A percentile compares a stretch with the other conserved stretches of the same genome.
phyloP scores from a whole-genome alignment of 2,797 vertebrate genomes.

The Cyprinella venusta region DNA sequence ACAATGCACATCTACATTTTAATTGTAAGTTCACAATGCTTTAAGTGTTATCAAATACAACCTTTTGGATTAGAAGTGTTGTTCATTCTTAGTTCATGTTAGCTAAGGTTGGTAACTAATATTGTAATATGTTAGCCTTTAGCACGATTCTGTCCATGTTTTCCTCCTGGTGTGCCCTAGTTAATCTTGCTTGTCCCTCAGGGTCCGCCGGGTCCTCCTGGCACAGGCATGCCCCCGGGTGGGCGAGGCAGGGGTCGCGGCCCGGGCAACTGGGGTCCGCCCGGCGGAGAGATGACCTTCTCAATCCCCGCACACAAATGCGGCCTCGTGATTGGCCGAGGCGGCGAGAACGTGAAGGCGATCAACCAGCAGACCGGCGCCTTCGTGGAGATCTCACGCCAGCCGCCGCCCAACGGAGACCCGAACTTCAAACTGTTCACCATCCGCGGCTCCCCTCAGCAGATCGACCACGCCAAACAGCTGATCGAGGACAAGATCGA shows the following conservation, averaged over 20 bases:
- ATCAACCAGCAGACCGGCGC: constrained; percentile 97
- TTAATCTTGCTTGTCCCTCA: constrained; percentile 60
- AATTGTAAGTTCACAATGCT: too few species aligned
- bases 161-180: neutral
- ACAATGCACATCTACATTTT: too few species aligned
- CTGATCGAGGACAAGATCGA: constrained; percentile 98
- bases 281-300: constrained; percentile 92
- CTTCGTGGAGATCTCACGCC: constrained; percentile 92
- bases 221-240: constrained; percentile 84
- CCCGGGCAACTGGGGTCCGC: constrained; percentile 87
- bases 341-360: constrained; percentile 92
- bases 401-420: constrained; percentile 91
- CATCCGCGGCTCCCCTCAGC: constrained; percentile 90
- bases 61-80: too few species aligned
- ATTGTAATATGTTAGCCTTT: neutral
- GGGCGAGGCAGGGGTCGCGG: constrained; percentile 79
- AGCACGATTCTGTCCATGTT: neutral
- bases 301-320: constrained; percentile 94
- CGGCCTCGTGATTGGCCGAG: constrained; percentile 92
- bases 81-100: too few species aligned
- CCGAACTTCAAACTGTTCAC: constrained; percentile 94
- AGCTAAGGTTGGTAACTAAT: too few species aligned
- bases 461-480: constrained; percentile 96
- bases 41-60: too few species aligned
- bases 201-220: constrained; percentile 86